Conservation (phyloP, 2,888 invertebrate species). For the Malthinus seriepunctatus region DNA sequence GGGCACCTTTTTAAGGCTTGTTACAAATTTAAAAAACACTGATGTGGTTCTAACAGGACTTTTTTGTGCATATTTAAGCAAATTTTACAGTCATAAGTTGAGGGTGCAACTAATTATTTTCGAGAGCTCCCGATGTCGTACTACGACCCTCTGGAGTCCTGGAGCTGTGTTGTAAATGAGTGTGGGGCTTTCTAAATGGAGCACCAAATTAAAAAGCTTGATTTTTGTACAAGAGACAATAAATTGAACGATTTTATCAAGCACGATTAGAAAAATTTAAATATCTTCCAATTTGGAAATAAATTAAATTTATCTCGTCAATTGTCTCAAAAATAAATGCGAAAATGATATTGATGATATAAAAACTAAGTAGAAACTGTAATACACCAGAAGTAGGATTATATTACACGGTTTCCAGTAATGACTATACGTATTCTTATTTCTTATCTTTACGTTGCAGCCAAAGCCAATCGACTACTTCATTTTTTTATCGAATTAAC, state of each 20-base stretch:
- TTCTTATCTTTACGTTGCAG: conserved; percentile 38
- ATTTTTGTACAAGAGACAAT: no score
- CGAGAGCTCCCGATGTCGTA: no score
- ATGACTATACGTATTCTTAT: conserved; percentile 36
- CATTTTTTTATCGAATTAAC: conserved; percentile 23
- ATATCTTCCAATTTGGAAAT: not conserved
- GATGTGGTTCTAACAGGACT: no score
- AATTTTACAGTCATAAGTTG: no score
- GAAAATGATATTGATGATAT: conserved; percentile 15
- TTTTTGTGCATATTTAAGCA: no score
- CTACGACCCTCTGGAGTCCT: no score
- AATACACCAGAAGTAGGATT: conserved; percentile 34
- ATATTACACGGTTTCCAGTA: conserved; percentile 38
- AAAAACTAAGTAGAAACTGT: conserved; percentile 17
- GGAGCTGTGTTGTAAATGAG: no score
- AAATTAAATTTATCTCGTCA: not conserved
- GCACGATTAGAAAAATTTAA: not conserved
- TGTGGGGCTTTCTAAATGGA: no score
- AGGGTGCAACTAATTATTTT: no score
- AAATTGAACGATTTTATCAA: not conserved
- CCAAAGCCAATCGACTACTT: conserved; percentile 37
- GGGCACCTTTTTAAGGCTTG: no score
- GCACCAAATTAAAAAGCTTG: no score
- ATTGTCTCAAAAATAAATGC: conserved; percentile 10
- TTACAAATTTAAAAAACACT: no score